Evolutionary conservation across 2,797 vertebrate genomes (phyloP), one percentile per base, ranked within the genome.

Genomic region (Anas flavirostris): DNA sequence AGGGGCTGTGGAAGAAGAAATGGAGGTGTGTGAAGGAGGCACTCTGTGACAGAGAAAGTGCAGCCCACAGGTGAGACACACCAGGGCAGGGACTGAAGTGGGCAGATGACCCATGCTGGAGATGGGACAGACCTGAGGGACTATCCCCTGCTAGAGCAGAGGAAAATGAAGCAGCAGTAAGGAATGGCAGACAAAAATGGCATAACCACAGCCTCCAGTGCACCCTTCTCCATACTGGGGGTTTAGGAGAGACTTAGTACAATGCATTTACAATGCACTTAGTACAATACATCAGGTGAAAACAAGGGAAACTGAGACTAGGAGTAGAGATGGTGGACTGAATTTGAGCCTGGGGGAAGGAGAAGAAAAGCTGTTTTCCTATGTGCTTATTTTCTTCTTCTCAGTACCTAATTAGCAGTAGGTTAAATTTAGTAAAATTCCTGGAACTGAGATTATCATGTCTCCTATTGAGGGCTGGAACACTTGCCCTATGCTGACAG

Each of bases 151-250:
- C 5, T 28, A 76, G 12, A 63, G 43, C 13, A 76, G 37, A 72
- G 17, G 4, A 16, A 83, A 79, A 72, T 43, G 48, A 58, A 86
- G 7, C 9, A 80, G 18, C 21, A 52, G 19, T 8, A 55, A 25
- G 16, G 50, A 80, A 8, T 39, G 8, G 26, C 44, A 15, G 28
- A 55, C 48, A 50, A 50, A 50, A 44, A 44, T 19, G 43, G 18
- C 3, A 0, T 9, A 3, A 28, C 11, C 10, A 4, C 21, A 68
- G 44, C 8, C 68, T 48, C 22, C 52, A 26, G 16, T 1, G 1
- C 43, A 35, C 29, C 43, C 43, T 31, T 26, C 31, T 6, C 14
- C 52, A 44, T 37, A 28, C 44, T 37, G 60, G 52, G 26, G 28
- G 22, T 28, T 5, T n/a, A 37, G 67, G 43, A 52, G 26, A 44